Percentiles rank a stretch among this genome's conserved stretches.
Conservation (phyloP, 2,888 invertebrate species). For the Choreutis nemorana region DNA sequence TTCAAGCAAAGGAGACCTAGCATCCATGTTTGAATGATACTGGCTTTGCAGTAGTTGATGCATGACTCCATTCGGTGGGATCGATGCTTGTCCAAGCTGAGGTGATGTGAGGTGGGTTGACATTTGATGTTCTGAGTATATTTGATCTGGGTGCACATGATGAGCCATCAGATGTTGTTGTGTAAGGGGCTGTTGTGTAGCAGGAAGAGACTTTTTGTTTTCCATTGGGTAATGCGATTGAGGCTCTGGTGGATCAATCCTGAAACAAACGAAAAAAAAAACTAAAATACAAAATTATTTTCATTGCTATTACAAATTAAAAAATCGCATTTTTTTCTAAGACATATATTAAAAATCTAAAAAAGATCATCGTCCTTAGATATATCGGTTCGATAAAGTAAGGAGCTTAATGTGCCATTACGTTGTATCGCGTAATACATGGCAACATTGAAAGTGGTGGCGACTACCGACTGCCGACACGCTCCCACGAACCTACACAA, state of each 20-base stretch:
- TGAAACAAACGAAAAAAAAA: slow-evolving; percentile 39
- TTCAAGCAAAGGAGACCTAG: slow-evolving; percentile 57
- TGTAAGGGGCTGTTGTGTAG: slow-evolving; percentile 64
- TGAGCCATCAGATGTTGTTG: slow-evolving; percentile 56
- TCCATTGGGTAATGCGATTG: slow-evolving; percentile 71
- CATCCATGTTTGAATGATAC: slow-evolving; percentile 55
- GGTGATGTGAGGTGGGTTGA: slow-evolving; percentile 38
- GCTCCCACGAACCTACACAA: too few relatives aligned
- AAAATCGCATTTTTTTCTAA: too few relatives aligned
- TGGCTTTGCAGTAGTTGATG: slow-evolving; percentile 60
- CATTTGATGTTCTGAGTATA: slow-evolving; percentile 50
- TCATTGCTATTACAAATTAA: too few relatives aligned
- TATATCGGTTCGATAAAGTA: too few relatives aligned
- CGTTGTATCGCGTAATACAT: too few relatives aligned
- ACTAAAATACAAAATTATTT: background rate
- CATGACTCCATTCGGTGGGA: slow-evolving; percentile 63
- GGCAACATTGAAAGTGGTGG: too few relatives aligned
- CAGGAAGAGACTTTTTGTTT: slow-evolving; percentile 65
- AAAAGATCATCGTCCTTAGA: too few relatives aligned
- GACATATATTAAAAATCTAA: too few relatives aligned
- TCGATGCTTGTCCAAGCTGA: slow-evolving; percentile 46
- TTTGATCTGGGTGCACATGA: slow-evolving; percentile 56
- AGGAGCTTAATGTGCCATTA: too few relatives aligned
- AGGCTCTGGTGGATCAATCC: slow-evolving; percentile 77
- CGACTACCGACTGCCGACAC: too few relatives aligned